These are phyloP conservation scores for Rhinichthys osculus DNA, from an alignment of 2,797 vertebrate species.

Conservation along the genomic window DNA sequence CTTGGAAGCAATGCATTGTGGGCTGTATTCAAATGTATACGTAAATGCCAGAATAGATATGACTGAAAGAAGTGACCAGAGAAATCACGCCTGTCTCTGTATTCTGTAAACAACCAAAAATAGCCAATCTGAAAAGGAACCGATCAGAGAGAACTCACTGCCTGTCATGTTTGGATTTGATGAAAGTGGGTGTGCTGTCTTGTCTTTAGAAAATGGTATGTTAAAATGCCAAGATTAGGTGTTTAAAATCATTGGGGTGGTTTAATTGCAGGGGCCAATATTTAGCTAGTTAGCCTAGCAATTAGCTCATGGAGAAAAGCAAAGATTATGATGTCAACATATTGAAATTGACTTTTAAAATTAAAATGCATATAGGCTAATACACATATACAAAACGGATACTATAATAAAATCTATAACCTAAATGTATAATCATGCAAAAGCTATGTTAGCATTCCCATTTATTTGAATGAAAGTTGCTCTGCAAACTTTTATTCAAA, in stretches of 20 bases:
- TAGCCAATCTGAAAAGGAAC: not conserved
- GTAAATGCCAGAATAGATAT: constrained; percentile 8
- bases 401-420: too few relatives aligned
- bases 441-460: too few relatives aligned
- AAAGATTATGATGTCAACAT: too few relatives aligned
- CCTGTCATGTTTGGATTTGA: not conserved
- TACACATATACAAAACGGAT: too few relatives aligned
- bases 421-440: too few relatives aligned
- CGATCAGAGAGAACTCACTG: not conserved
- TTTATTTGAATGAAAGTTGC: not conserved
- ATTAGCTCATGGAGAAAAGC: too few relatives aligned
- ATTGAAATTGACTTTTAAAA: too few relatives aligned
- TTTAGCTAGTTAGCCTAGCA: not conserved
- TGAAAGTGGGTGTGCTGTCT: not conserved
- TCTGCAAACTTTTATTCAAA: not conserved
- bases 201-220: not conserved
- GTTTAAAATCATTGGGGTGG: not conserved
- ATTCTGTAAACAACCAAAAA: not conserved
- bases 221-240: not conserved
- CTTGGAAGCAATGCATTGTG: constrained; percentile 38
- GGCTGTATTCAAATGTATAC: constrained; percentile 53
- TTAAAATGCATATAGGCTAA: too few relatives aligned
- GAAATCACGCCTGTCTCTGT: not conserved
- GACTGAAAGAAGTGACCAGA: constrained; percentile 11
- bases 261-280: not conserved